Percentiles rank a stretch among this genome's conserved stretches.
Conservation (phyloP, 2,113 vertebrate species). For the Carassius gibelio region DNA sequence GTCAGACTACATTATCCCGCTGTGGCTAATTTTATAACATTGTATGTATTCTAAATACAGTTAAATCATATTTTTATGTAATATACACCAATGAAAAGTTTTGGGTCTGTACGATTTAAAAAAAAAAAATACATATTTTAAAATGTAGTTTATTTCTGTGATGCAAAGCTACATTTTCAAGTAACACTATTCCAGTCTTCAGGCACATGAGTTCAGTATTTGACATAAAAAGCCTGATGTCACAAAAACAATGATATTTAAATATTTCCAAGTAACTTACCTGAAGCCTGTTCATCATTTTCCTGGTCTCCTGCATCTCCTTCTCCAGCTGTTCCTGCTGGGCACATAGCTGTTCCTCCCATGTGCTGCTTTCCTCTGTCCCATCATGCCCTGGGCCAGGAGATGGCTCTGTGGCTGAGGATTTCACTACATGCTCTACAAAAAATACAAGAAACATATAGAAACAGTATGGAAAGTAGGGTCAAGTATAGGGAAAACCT, state of each 20-base stretch:
- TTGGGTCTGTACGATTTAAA: no score
- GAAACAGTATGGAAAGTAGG: not conserved
- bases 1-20: no score
- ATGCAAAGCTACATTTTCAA: no score
- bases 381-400: constrained; percentile 72
- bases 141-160: no score
- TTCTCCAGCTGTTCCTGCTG: constrained; percentile 95
- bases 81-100: no score
- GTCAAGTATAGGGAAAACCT: constrained; percentile 38
- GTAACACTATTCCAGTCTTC: no score
- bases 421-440: constrained; percentile 68
- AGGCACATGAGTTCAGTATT: not conserved
- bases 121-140: no score
- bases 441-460: constrained; percentile 34
- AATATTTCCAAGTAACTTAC: constrained; percentile 63
- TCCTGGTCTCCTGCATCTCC: constrained; percentile 96
- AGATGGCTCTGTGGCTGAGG: constrained; percentile 73
- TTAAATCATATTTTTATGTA: no score
- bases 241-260: not conserved
- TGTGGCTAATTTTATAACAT: no score
- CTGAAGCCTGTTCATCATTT: constrained; percentile 95
- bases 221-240: not conserved
- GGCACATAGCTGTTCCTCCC: constrained; percentile 92
- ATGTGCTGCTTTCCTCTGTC: constrained; percentile 80
- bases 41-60: no score